phyloP scores from a whole-genome alignment of 2,113 vertebrate species.

The Campylorhamphus procurvoides region DNA sequence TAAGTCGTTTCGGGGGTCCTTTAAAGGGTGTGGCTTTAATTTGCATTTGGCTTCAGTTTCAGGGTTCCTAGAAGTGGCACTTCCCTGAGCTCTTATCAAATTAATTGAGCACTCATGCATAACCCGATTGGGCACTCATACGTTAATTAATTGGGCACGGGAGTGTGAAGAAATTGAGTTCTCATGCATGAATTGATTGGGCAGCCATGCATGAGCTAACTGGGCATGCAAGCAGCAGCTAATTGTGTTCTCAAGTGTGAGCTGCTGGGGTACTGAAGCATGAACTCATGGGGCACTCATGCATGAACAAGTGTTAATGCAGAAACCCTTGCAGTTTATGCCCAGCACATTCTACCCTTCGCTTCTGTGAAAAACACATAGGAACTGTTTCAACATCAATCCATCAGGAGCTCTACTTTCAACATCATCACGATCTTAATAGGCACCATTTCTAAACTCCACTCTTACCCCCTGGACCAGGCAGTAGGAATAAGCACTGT shows the following conservation, averaged over 20 bases:
- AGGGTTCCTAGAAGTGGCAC: neutral
- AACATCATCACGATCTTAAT: neutral
- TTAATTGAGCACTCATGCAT: neutral
- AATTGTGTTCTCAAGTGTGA: neutral
- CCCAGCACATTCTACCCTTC: neutral
- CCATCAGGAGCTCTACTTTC: neutral
- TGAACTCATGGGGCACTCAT: neutral
- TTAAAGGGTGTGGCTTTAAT: neutral
- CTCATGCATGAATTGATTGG: neutral
- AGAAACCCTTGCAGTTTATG: neutral
- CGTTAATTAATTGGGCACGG: neutral
- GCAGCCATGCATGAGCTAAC: conserved; percentile 16
- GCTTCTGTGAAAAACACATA: neutral
- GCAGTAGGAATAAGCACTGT: neutral
- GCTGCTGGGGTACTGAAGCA: neutral
- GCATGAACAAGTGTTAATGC: neutral
- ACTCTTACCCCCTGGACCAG: rapidly evolving
- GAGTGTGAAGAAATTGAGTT: neutral
- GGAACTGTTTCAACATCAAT: neutral
- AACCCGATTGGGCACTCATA: neutral
- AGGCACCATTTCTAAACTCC: neutral
- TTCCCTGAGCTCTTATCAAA: neutral
- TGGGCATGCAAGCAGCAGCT: neutral
- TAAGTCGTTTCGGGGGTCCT: neutral
- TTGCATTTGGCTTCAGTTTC: neutral